These are phyloP conservation scores for Deilephila elpenor DNA, from an alignment of 2,888 invertebrate genomes.

Conservation along the genomic window DNA sequence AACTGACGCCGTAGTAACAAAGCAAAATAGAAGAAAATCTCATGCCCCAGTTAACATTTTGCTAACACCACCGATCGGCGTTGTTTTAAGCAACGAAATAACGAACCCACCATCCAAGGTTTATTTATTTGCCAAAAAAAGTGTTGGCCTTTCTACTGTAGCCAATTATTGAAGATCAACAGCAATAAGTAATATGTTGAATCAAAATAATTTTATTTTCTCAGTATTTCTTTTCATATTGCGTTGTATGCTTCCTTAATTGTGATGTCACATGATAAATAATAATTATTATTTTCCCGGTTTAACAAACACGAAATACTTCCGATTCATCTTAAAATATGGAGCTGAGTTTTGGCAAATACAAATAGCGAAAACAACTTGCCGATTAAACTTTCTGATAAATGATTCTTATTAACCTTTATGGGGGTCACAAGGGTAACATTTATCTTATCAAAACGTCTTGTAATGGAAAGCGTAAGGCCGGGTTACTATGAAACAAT, in stretches of 20 bases:
- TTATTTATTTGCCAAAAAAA: slow-evolving; percentile 44
- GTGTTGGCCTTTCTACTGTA: slow-evolving; percentile 31
- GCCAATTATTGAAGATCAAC: slow-evolving; percentile 33
- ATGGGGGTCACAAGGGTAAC: slow-evolving; percentile 37
- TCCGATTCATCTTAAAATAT: neutral
- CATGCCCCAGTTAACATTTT: slow-evolving; percentile 58
- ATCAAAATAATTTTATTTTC: neutral
- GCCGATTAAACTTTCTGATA: slow-evolving; percentile 44
- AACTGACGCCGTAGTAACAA: neutral
- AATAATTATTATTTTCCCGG: too few relatives aligned
- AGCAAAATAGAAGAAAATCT: slow-evolving; percentile 40
- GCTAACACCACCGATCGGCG: slow-evolving; percentile 36
- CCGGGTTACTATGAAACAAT: neutral
- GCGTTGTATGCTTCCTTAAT: too few relatives aligned
- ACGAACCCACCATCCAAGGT: slow-evolving; percentile 40
- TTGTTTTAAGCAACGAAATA: slow-evolving; percentile 39
- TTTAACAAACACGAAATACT: too few relatives aligned
- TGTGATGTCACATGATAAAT: too few relatives aligned
- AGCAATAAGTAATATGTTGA: neutral
- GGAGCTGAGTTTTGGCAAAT: slow-evolving; percentile 25
- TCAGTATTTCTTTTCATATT: too few relatives aligned
- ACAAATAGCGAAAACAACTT: slow-evolving; percentile 40
- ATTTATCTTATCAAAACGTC: slow-evolving; percentile 37
- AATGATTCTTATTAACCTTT: slow-evolving; percentile 46
- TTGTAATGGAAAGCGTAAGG: neutral